Percentiles rank a stretch among this genome's conserved stretches.
Evolutionary conservation across 2,797 vertebrate species (phyloP).

Genomic region (Picus viridis): DNA sequence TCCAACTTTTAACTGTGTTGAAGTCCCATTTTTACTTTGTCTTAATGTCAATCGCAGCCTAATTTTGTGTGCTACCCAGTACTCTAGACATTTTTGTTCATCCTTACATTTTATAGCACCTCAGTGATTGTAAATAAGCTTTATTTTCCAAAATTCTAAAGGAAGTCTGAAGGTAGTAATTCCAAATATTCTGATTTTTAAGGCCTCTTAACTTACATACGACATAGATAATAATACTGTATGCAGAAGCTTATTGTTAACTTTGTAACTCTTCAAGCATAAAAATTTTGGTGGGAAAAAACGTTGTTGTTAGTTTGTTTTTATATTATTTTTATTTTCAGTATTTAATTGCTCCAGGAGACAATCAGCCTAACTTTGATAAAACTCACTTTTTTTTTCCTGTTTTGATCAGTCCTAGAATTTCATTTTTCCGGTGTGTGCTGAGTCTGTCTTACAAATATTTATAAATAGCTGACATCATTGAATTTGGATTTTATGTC

Average conservation of each 20-base stretch:
- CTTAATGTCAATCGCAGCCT: background rate
- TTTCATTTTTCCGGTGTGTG: background rate
- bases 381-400: background rate
- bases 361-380: background rate
- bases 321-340: background rate
- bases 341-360: background rate
- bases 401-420: background rate
- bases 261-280: background rate
- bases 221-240: background rate
- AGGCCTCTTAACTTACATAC: background rate
- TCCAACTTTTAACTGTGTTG: background rate
- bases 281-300: background rate
- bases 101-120: background rate
- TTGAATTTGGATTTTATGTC: conserved; percentile 25
- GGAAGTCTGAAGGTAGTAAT: background rate
- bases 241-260: background rate
- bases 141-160: background rate
- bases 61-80: background rate
- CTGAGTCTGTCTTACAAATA: background rate
- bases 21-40: background rate
- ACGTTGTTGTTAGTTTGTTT: no score
- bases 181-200: background rate
- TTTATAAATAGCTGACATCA: background rate
- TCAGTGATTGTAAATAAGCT: background rate
- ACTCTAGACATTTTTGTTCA: background rate